phyloP scores from a whole-genome alignment of 2,797 vertebrate species.

The Vespertilio murinus region DNA sequence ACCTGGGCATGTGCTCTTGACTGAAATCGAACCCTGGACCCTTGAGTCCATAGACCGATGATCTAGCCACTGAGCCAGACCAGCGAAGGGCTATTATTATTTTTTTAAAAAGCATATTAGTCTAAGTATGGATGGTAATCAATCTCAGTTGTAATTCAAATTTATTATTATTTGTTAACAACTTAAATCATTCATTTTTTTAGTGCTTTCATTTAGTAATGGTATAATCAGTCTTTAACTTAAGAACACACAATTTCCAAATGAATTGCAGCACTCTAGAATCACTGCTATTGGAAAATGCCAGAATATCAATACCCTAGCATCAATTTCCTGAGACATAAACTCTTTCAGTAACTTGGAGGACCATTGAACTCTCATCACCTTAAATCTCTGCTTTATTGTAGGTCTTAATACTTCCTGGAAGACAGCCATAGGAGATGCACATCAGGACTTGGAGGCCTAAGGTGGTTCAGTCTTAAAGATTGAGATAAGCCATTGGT shows the following conservation, averaged over 20 bases:
- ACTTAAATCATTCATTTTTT: neutral
- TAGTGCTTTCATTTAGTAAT: neutral
- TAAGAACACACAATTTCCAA: conserved; percentile 27
- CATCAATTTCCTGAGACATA: neutral
- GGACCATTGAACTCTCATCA: neutral
- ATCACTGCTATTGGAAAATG: neutral
- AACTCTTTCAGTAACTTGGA: neutral
- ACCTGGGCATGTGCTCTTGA: too few relatives aligned
- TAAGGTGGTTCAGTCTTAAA: neutral
- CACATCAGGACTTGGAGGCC: neutral
- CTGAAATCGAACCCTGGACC: too few relatives aligned
- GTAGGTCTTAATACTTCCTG: neutral
- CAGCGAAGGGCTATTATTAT: too few relatives aligned
- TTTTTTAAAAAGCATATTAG: neutral
- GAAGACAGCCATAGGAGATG: neutral
- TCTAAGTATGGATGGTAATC: neutral
- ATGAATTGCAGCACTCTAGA: neutral
- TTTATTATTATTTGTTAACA: conserved; percentile 18
- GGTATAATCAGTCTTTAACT: neutral
- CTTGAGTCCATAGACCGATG: too few relatives aligned
- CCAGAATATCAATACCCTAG: neutral
- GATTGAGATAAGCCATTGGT: neutral
- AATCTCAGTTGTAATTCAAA: neutral
- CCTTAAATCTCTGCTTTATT: neutral
- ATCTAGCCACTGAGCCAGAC: too few relatives aligned